Evolutionary conservation across 2,888 invertebrate species (phyloP), one percentile per base, ranked within the genome.

Genomic region (Fragum sueziense): DNA sequence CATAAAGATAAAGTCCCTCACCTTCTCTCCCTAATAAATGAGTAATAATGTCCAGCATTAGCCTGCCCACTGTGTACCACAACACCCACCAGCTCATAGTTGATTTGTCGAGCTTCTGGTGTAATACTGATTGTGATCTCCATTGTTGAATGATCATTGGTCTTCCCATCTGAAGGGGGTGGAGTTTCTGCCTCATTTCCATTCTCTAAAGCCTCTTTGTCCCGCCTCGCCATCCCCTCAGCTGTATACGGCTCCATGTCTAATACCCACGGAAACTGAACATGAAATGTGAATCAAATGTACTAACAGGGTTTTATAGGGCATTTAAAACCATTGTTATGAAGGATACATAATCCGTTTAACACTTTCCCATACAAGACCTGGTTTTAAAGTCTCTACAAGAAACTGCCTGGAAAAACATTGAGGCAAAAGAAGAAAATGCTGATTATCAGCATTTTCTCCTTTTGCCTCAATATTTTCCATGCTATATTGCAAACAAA

Each of bases 21-120:
- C 92, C 92, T 89, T 71, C 93, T 88, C 65, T 93, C 93, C 81
- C 92, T 93, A 70, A 94, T 94, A 87, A 93, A 94, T 25, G 94
- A 94, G 83, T 94, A 94, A 88, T 94, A 94, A 87, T 94, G 94
- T 3, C 94, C 94, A 72, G 94, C 94, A 88, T 93, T 94, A 25
- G 94, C 94, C 87, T 94, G 94, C 1, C 94, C 94, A 86, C 94
- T 94, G 88, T 94, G 94, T 2, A 94, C 94, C 27, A 94, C 93
- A 62, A 94, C 93, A 6, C 94, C 94, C 25, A 94, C 94, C 69
- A 94, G 90, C 84, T 94, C 94, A 87, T 94, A 94, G 79, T 91
- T 91, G 59, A 92, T 91, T 79, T 89, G 91, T 69, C 85, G 89
- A 25, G 85, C 70, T 61, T 87, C 85, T 31, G 85, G 83, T n/a